These are phyloP conservation scores for Notarius lentiginosus DNA, from an alignment of 2,113 vertebrate genomes.

Conservation along the genomic window DNA sequence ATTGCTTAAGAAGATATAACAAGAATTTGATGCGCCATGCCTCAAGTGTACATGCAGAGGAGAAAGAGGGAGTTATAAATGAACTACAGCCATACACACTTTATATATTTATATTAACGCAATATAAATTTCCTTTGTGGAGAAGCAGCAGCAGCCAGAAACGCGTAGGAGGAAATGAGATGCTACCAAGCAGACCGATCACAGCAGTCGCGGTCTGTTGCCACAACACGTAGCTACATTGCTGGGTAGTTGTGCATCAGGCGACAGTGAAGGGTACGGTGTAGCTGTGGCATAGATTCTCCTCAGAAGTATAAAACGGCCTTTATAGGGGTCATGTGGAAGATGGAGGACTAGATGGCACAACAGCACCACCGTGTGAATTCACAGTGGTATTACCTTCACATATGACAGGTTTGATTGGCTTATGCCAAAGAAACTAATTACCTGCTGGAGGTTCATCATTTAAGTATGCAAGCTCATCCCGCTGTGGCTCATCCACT, in stretches of 20 bases:
- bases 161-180: too few relatives aligned
- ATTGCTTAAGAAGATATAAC: not conserved
- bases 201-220: too few relatives aligned
- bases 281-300: too few relatives aligned
- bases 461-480: conserved; percentile 79
- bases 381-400: not conserved
- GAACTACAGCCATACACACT: too few relatives aligned
- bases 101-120: too few relatives aligned
- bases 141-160: too few relatives aligned
- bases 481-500: conserved; percentile 79
- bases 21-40: not conserved
- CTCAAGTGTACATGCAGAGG: not conserved
- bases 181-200: too few relatives aligned
- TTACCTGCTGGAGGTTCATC: conserved; percentile 83
- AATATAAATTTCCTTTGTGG: too few relatives aligned
- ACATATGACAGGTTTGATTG: not conserved
- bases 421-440: not conserved
- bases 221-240: too few relatives aligned
- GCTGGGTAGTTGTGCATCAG: too few relatives aligned
- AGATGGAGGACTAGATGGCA: not conserved
- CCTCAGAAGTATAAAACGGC: too few relatives aligned
- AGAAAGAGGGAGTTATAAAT: not conserved
- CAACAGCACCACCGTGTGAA: conserved; percentile 46
- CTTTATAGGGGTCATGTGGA: not conserved
- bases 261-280: too few relatives aligned